Evolutionary conservation across 1,140 invertebrate genomes (phyloP).

Genomic region (Pogonomyrmex barbatus): DNA sequence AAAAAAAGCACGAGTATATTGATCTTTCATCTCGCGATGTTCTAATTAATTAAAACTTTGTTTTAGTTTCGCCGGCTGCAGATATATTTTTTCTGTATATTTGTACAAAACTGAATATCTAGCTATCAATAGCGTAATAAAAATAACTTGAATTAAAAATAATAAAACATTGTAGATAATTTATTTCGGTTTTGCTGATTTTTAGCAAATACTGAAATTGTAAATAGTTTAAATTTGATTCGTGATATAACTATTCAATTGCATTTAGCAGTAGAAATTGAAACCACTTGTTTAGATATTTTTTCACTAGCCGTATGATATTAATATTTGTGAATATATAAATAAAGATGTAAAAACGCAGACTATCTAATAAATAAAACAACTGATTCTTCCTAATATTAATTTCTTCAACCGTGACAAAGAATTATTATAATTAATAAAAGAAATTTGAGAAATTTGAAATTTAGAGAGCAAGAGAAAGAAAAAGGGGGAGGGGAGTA

Average conservation of each 20-base stretch:
- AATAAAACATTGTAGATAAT: not conserved
- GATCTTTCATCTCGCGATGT: constrained; percentile 10
- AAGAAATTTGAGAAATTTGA: not conserved
- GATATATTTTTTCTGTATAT: constrained; percentile 6
- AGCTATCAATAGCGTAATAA: not conserved
- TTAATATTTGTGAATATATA: not conserved
- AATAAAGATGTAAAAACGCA: not conserved
- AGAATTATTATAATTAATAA: not conserved
- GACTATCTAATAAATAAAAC: not conserved
- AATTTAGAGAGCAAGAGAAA: constrained; percentile 13
- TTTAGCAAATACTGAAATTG: not conserved
- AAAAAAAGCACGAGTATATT: constrained; percentile 23
- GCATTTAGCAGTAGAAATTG: not conserved
- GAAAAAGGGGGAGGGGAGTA: too few species aligned
- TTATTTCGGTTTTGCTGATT: not conserved
- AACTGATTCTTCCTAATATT: not conserved
- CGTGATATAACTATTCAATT: not conserved
- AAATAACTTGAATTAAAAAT: constrained; percentile 30
- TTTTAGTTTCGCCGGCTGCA: constrained; percentile 42
- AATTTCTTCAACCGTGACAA: not conserved
- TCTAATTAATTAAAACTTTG: constrained; percentile 49
- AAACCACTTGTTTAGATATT: not conserved
- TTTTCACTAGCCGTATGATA: not conserved
- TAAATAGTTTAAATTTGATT: not conserved
- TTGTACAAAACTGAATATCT: not conserved